Base-by-base conservation (phyloP, 2,797 vertebrate genomes). In the Ceryle rudis region DNA sequence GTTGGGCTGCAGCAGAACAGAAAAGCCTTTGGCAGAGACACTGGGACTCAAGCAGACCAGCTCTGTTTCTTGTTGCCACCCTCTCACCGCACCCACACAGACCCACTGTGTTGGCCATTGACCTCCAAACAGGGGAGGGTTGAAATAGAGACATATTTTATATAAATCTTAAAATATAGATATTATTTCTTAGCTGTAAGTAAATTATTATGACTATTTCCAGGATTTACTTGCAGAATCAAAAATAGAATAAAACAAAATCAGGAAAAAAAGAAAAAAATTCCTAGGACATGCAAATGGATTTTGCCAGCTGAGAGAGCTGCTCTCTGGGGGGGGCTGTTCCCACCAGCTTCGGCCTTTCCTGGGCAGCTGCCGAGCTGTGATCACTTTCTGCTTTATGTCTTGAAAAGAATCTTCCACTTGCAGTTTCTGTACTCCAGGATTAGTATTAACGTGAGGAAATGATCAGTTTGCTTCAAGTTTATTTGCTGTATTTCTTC, bases 21-120 rank as follows among this genome's bases (percentile, higher is more conserved):
- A 29, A 80, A 74, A 91, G 47, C 60, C 90, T n/a, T 49, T 61
- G 21, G 6, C 2, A 54, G 46, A 46, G 26, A 44, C 28, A 60
- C 2, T 2, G 47, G 75, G 44, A 54, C 58, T 23, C 6, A 81
- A 58, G 80, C 8, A 16, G 47, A 60, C 26, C 37, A 31, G 64
- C 31, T 37, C 17, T 0, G 0, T 4, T 54, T 29, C 37, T 29
- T 0, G 1, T 28, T 25, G 6, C 47, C 52, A 7, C n/a, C 28
- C 12, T 23, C 47, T 31, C 10, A 16, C 16, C 8, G 15, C 16
- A 37, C 21, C 33, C 46, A 1, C 12, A 14, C 39, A 39, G 39
- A 11, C 39, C 39, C 39, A 12, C 39, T 0, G 4, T 6, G 3
- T 1, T 16, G 39, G 5, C n/a, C n/a, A 2, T 6, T 5, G 47